Evolutionary conservation across 1,140 invertebrate species (phyloP), one percentile per base, ranked within the genome.

Genomic region (Lasioglossum baleicum): DNA sequence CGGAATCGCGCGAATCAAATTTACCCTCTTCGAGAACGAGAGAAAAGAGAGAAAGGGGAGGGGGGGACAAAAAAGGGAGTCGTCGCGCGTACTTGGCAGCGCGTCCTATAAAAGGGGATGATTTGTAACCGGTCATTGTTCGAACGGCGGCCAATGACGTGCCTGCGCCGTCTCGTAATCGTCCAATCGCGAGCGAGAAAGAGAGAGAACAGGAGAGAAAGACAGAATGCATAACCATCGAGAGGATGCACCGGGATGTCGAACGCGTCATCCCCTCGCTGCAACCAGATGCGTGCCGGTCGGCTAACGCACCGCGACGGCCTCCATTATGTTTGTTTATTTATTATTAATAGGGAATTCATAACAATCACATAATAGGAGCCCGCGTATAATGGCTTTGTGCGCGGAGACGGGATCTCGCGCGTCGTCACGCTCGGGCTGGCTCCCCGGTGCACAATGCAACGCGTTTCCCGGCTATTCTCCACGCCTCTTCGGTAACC

Each of bases 271-370:
- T 69, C 69, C 35, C 64, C 20, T 72, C 5, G 56, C 68, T 40
- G 78, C 79, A 87, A 90, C 91, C 92, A 92, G 92, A 92, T 92
- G 91, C 89, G 87, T 86, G 83, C 80, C 51, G 81, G 80, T 79
- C 80, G 89, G 83, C 89, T 92, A 92, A 92, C 87, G 91, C 90
- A 88, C 88, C 91, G 90, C 83, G 88, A 92, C 91, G 90, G 81
- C 78, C 84, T 81, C 89, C 87, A 92, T 93, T 93, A 91, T 92
- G 88, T 90, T 92, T 92, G 90, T 92, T 92, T 93, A 92, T 92
- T 91, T 92, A 92, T 92, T 92, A 92, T 92, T 92, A 93, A 93
- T 93, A 93, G 90, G 89, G 90, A 93, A 92, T 92, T 93, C 91
- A 91, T 92, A 92, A 92, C 90, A 92, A 92, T 92, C 90, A 89